Evolutionary conservation across 2,888 invertebrate genomes (phyloP), one percentile per base, ranked within the genome.

Genomic region (Lutraria lutraria): DNA sequence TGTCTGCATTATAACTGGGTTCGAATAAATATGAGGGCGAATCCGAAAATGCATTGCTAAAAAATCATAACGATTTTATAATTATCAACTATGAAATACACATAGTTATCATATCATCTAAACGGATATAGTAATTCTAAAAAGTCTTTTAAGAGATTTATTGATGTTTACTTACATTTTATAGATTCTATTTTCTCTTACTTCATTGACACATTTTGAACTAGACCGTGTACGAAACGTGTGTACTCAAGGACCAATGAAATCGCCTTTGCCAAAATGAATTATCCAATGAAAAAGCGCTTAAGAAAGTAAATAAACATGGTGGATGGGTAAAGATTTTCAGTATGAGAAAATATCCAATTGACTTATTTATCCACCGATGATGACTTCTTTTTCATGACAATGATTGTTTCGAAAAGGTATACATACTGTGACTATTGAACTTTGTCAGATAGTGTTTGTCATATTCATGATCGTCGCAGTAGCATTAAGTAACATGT

Each of bases 211-310:
- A 68, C n/a, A 68, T 68, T 68, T 68, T 68, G 63, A 68, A 68
- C 63, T 68, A 12, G 25, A n/a, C 25, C 63, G 63, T 25, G 63
- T 68, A 68, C 63, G 63, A 68, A 68, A n/a, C 63, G 25, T 68
- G 63, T 25, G 6, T 25, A n/a, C n/a, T 25, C 25, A 68, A 12
- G 21, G 25, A 54, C 88, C 88, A 88, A 85, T 88, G 68, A 68
- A 85, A 68, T 56, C 3, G 19, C n/a, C 19, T 60, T 43, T 83
- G 13, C 54, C 68, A 68, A 76, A 63, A 53, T 25, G 8, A 15
- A 25, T 63, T 29, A 60, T 43, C 86, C 86, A 86, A 86, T 86
- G 54, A 81, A n/a, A 86, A 60, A 60, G 16, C 13, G 8, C 56
- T n/a, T 29, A 31, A 79, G 76, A 85, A 79, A 31, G 34, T 52